Conservation (phyloP, 2,113 vertebrate genomes). For the Austrofundulus limnaeus region DNA sequence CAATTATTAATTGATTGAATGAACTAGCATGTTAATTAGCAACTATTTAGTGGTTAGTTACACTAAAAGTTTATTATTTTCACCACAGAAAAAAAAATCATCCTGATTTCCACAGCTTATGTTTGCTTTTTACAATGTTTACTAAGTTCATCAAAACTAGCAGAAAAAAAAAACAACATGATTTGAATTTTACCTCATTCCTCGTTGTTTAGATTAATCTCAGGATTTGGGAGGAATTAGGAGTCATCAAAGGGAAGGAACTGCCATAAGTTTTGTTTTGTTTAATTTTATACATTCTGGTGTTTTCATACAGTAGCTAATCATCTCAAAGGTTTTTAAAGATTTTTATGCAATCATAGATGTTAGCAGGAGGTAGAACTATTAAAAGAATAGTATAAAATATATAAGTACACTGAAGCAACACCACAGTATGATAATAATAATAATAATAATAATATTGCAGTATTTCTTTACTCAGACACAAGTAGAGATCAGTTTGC, state of each 20-base stretch:
- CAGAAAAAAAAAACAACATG: background rate
- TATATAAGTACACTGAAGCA: conserved; percentile 2
- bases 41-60: too few relatives aligned
- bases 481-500: conserved; percentile 1
- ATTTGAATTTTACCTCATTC: conserved; percentile 56
- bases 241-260: conserved; percentile 41
- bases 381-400: conserved; percentile 32
- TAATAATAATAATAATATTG: background rate
- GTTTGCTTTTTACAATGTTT: conserved; percentile 3
- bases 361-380: conserved; percentile 20
- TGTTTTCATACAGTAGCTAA: conserved; percentile 40
- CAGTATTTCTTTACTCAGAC: conserved; percentile 3
- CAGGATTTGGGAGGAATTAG: conserved; percentile 65
- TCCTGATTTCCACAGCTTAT: background rate
- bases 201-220: conserved; percentile 64
- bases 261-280: conserved; percentile 39
- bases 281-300: conserved; percentile 23
- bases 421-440: conserved; percentile 17
- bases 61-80: too few relatives aligned
- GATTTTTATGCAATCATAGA: conserved; percentile 44
- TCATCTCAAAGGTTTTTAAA: conserved; percentile 12
- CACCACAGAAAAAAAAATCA: background rate
- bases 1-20: too few relatives aligned
- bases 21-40: too few relatives aligned
- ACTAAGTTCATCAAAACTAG: background rate